phyloP scores from a whole-genome alignment of 2,113 vertebrate species.

The Miniopterus natalensis region DNA sequence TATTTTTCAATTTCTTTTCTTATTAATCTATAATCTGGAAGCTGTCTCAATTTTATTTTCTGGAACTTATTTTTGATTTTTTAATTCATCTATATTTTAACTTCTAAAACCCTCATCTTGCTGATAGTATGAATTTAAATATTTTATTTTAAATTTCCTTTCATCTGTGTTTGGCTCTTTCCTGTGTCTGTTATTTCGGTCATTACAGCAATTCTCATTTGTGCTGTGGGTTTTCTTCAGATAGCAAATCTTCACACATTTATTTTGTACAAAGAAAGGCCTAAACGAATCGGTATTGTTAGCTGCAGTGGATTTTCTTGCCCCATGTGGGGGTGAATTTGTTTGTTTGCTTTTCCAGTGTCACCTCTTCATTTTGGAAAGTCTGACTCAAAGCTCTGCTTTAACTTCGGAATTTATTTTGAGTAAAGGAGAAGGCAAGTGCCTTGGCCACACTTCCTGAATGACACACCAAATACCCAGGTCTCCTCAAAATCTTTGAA shows the following conservation, averaged over 20 bases:
- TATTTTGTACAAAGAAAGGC: not conserved
- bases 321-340: not conserved
- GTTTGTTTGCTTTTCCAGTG: not conserved
- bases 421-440: not conserved
- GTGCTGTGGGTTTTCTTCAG: not conserved
- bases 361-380: not conserved
- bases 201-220: not conserved
- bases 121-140: not conserved
- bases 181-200: not conserved
- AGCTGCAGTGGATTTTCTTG: not conserved
- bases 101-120: not conserved
- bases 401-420: not conserved
- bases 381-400: not conserved
- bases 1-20: not conserved
- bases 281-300: not conserved
- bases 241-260: fast-evolving
- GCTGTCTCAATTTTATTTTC: not conserved
- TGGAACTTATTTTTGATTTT: not conserved
- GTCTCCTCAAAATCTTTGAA: not conserved
- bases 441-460: not conserved
- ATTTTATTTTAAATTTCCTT: not conserved
- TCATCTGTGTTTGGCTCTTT: not conserved
- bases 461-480: not conserved
- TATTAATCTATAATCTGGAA: not conserved
- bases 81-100: not conserved